Percentiles rank a stretch among this genome's conserved stretches.
Conservation (phyloP, 2,797 vertebrate genomes). For the Oreortyx pictus region DNA sequence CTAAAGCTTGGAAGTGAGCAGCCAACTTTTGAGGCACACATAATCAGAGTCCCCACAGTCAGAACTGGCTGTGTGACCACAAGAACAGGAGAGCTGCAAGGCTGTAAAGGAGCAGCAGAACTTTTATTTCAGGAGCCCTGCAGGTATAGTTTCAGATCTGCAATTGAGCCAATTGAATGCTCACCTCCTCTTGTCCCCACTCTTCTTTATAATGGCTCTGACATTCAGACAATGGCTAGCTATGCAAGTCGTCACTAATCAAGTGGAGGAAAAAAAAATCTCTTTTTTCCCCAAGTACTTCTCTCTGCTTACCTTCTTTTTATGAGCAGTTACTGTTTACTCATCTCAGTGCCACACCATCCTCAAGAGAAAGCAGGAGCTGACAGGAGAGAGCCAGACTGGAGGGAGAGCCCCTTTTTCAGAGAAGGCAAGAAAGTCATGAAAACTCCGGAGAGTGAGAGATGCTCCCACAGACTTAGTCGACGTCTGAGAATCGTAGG, state of each 20-base stretch:
- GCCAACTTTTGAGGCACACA: not conserved
- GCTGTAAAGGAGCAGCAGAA: accelerated
- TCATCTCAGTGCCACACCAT: not conserved
- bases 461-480: not conserved
- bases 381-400: not conserved
- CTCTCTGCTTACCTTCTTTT: not conserved
- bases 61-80: not conserved
- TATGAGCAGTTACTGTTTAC: not conserved
- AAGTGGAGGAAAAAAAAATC: not conserved
- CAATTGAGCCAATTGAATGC: not conserved
- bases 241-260: not conserved
- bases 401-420: not conserved
- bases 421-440: not conserved
- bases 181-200: not conserved
- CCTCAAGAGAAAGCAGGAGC: not conserved
- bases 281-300: accelerated
- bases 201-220: not conserved
- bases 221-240: accelerated
- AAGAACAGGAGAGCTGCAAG: not conserved
- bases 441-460: not conserved
- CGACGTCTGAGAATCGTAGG: not conserved
- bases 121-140: not conserved
- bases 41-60: not conserved
- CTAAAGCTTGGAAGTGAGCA: not conserved
- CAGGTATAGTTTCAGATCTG: not conserved